Conservation (phyloP, 2,888 invertebrate genomes). For the Tuta absoluta region DNA sequence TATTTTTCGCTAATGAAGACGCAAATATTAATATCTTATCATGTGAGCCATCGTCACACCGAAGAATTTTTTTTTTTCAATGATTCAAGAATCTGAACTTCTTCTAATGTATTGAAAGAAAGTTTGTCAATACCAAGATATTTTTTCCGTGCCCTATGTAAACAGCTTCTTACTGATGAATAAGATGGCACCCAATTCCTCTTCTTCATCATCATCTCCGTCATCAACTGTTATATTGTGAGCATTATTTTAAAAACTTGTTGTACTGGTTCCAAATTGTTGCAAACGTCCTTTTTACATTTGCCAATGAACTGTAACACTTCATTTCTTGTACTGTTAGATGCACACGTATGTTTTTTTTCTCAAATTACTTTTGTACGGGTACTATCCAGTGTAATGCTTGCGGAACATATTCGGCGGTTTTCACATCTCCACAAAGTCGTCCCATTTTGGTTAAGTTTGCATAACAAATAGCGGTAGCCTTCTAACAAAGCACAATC, state of each 20-base stretch:
- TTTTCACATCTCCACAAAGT: constrained; percentile 1
- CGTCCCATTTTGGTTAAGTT: neutral
- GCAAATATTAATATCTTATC: neutral
- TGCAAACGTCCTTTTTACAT: neutral
- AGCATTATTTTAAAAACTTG: neutral
- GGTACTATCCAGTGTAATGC: neutral
- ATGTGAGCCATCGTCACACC: neutral
- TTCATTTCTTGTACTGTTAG: constrained; percentile 2
- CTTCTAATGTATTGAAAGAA: no score
- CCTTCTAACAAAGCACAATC: constrained; percentile 7
- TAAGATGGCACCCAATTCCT: no score
- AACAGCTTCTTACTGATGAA: no score
- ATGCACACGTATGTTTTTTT: neutral
- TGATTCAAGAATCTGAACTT: no score
- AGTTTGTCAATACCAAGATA: no score
- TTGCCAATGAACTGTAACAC: neutral
- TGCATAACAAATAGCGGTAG: neutral
- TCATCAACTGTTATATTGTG: no score
- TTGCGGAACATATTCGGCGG: neutral
- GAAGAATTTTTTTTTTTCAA: neutral
- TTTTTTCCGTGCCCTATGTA: no score
- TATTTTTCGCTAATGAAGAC: neutral
- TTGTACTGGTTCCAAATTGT: neutral
- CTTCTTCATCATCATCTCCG: no score
- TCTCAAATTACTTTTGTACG: neutral